A percentile compares a stretch with the other conserved stretches of the same genome.
Evolutionary conservation across 2,113 vertebrate genomes (phyloP).

Genomic region (Lethenteron reissneri): DNA sequence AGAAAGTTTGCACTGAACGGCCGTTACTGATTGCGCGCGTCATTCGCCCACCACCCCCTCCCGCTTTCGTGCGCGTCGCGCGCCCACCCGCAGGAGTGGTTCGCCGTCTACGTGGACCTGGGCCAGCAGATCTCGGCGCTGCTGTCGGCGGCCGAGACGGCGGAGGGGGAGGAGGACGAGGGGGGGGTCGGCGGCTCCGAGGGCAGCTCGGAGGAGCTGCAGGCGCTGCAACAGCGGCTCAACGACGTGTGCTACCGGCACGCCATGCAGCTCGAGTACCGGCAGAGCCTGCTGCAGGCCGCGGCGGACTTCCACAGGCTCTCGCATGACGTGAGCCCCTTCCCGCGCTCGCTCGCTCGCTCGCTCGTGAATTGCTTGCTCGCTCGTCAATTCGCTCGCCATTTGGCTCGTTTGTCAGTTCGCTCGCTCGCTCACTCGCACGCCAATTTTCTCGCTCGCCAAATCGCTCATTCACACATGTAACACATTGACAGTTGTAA

Average conservation of each 20-base stretch:
- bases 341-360: slow-evolving; percentile 9
- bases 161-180: too few relatives aligned
- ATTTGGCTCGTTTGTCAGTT: too few relatives aligned
- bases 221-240: slow-evolving; percentile 72
- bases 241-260: slow-evolving; percentile 96
- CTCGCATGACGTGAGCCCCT: slow-evolving; percentile 58
- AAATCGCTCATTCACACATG: too few relatives aligned
- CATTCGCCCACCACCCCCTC: too few relatives aligned
- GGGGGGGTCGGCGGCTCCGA: slow-evolving; percentile 17
- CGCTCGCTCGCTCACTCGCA: too few relatives aligned
- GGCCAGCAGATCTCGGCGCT: slow-evolving; percentile 92
- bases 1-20: too few relatives aligned
- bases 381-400: too few relatives aligned
- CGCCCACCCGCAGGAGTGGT: slow-evolving; percentile 56
- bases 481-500: too few relatives aligned
- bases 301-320: slow-evolving; percentile 76
- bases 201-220: slow-evolving; percentile 69
- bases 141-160: slow-evolving; percentile 46
- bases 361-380: slow-evolving; percentile 10
- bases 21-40: too few relatives aligned
- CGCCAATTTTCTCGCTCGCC: too few relatives aligned
- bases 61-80: not conserved
- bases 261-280: slow-evolving; percentile 77
- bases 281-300: slow-evolving; percentile 74
- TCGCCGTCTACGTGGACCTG: slow-evolving; percentile 90